Evolutionary conservation across 2,113 vertebrate species (phyloP).

Genomic region (Nansenia antarctica): DNA sequence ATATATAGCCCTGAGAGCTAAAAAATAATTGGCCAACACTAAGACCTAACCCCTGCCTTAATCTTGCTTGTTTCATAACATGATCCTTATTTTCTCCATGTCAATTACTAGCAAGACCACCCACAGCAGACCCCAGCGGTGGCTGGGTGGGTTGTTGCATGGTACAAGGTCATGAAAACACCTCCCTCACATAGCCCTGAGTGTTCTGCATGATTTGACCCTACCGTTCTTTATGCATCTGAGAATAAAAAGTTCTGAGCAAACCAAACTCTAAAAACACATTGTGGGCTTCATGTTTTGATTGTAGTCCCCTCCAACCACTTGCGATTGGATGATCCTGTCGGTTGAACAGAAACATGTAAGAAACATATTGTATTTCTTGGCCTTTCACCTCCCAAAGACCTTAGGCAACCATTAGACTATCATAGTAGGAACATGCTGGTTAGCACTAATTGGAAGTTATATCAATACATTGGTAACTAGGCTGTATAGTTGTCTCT

Average conservation of each 20-base stretch:
- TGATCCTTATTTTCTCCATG: not conserved
- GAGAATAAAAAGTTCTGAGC: slow-evolving; percentile 29
- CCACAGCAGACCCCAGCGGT: not conserved
- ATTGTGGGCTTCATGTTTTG: slow-evolving; percentile 64
- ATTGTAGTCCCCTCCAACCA: slow-evolving; percentile 68
- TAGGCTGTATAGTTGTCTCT: not conserved
- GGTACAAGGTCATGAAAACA: no score
- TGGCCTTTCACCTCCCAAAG: slow-evolving; percentile 56
- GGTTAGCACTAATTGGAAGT: not conserved
- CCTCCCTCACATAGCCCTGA: no score
- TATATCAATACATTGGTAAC: not conserved
- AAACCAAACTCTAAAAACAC: slow-evolving; percentile 48
- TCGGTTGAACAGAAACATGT: slow-evolving; percentile 72
- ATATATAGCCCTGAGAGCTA: no score
- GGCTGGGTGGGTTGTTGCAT: not conserved
- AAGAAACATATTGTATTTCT: slow-evolving; percentile 46
- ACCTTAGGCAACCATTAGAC: slow-evolving; percentile 28
- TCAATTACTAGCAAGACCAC: not conserved
- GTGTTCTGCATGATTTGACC: no score
- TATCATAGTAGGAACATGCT: slow-evolving; percentile 8
- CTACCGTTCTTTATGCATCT: not conserved
- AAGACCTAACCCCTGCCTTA: not conserved
- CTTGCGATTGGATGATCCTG: slow-evolving; percentile 71
- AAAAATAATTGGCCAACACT: not conserved
- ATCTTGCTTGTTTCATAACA: not conserved